Percentiles rank a stretch among this genome's conserved stretches.
Conservation (phyloP, 2,797 vertebrate species). For the Pterois miles region DNA sequence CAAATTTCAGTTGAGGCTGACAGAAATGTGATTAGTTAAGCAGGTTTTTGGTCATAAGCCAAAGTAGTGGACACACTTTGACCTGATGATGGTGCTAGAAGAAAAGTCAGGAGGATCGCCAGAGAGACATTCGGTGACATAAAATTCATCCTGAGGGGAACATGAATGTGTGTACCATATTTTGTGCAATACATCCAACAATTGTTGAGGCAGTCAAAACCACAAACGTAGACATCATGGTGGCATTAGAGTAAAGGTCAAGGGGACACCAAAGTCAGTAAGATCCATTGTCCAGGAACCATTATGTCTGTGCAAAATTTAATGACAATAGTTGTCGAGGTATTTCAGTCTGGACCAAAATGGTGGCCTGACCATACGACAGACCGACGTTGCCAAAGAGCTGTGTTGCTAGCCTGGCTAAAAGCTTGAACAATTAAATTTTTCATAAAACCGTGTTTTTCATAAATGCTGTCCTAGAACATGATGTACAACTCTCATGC, state of each 20-base stretch:
- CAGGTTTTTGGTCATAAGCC: too few relatives aligned
- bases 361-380: too few relatives aligned
- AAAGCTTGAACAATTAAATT: not conserved
- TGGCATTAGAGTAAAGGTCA: not conserved
- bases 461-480: not conserved
- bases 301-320: too few relatives aligned
- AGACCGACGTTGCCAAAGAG: too few relatives aligned
- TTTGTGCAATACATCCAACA: not conserved
- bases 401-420: not conserved
- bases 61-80: too few relatives aligned
- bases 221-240: not conserved
- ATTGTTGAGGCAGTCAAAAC: not conserved
- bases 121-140: not conserved
- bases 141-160: not conserved
- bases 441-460: not conserved
- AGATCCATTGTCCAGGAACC: too few relatives aligned
- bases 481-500: not conserved
- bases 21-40: too few relatives aligned
- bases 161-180: not conserved
- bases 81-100: too few relatives aligned
- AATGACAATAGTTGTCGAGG: too few relatives aligned
- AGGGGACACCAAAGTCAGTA: not conserved
- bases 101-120: not conserved
- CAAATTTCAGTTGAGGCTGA: too few relatives aligned
- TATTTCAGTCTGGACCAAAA: rapidly evolving